Base-by-base conservation (phyloP, 1,140 invertebrate genomes). In the Akabosia matsudoensis region DNA sequence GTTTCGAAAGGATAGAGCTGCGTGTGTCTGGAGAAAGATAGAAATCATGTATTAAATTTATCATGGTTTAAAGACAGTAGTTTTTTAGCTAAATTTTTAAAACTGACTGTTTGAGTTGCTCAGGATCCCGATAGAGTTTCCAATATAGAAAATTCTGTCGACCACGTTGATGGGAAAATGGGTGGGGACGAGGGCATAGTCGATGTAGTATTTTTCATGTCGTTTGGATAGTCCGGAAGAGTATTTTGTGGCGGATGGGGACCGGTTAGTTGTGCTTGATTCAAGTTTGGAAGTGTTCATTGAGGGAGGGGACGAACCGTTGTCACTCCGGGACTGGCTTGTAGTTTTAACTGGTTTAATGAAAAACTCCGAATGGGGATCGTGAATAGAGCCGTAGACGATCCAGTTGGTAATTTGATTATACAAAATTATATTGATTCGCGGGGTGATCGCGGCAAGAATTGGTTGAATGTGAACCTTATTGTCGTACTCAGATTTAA, bases 401-500 rank as follows among this genome's bases (percentile, higher is more conserved):
- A 81, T 61, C 80, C 80, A 81, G 73, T 78, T 79, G 0, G 74
- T 81, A 14, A 81, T 79, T 64, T 81, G 80, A 24, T 78, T 78
- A 33, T 75, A 79, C 18, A 81, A 61, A 26, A 75, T 73, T n/a
- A 51, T 3, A 70, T 79, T 78, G 16, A 79, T 56, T 71, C 80
- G 75, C 13, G 74, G 76, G 54, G 78, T 61, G 1, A 81, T 37
- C 77, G 78, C 26, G 4, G 24, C 54, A 56, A 56, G 24, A 56
- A 16, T 56, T n/a, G 4, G n/a, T 73, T 79, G 75, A 13, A 80
- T 22, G 28, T 79, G 78, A n/a, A 81, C 61, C 33, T 79, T 78
- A 10, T 3, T 24, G 61, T 79, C 79, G 31, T 56, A 81, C 10
- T 78, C 75, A 3, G 64, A 26, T 67, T 81, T 81, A 0, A 81